phyloP scores from a whole-genome alignment of 2,888 invertebrate species.

The Acleris laterana region DNA sequence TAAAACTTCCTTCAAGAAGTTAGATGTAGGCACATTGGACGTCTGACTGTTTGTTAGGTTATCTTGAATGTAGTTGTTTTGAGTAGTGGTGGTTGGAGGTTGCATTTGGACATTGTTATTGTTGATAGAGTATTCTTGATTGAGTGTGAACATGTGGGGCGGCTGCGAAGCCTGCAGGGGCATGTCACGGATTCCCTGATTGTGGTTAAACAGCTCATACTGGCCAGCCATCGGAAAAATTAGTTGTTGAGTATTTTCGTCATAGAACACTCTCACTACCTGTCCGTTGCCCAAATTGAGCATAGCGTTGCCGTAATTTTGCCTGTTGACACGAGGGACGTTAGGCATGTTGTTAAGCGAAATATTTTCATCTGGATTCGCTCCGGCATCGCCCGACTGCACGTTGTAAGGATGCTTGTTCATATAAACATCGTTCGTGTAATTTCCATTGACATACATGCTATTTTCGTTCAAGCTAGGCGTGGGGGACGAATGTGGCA shows the following conservation, averaged over 20 bases:
- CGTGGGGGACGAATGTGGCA: constrained; percentile 58
- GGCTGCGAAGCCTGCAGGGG: constrained; percentile 65
- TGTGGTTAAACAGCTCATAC: constrained; percentile 76
- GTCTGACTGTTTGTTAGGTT: constrained; percentile 52
- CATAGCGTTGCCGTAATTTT: constrained; percentile 75
- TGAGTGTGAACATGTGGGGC: constrained; percentile 67
- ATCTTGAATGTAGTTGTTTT: constrained; percentile 56
- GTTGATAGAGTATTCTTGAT: constrained; percentile 68
- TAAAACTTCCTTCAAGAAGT: constrained; percentile 88
- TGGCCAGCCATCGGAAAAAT: constrained; percentile 77
- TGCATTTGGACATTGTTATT: constrained; percentile 59
- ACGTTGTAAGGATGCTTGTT: constrained; percentile 69
- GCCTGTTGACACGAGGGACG: constrained; percentile 59
- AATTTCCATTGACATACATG: constrained; percentile 66
- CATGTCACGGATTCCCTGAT: constrained; percentile 66
- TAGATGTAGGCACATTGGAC: constrained; percentile 67
- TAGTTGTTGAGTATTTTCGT: constrained; percentile 76
- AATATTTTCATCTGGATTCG: constrained; percentile 66
- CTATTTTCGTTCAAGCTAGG: constrained; percentile 65
- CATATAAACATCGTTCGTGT: constrained; percentile 69
- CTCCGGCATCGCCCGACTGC: constrained; percentile 59
- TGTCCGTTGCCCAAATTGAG: constrained; percentile 78
- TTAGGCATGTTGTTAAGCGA: constrained; percentile 61
- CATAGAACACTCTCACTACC: constrained; percentile 72
- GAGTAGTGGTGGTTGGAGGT: constrained; percentile 52